Percentiles rank a stretch among this genome's conserved stretches.
Evolutionary conservation across 2,797 vertebrate species (phyloP).

Genomic region (Helarctos malayanus): DNA sequence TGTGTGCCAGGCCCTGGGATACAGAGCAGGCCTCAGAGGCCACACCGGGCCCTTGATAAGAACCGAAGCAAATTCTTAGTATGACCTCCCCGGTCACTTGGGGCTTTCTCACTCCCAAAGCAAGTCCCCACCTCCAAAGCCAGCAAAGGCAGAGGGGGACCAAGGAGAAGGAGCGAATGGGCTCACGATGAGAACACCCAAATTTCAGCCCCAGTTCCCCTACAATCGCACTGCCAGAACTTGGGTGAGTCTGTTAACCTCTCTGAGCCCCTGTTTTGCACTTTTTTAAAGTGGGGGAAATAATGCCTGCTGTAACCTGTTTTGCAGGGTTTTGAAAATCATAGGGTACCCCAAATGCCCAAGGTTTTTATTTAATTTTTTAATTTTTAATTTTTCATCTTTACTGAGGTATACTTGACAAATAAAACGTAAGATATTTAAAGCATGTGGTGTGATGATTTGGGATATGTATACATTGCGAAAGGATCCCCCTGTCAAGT

Average conservation of each 20-base stretch:
- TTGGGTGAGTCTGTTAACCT: not conserved
- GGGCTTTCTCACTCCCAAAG: not conserved
- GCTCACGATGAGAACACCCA: rapidly evolving
- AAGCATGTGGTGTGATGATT: not conserved
- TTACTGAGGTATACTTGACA: not conserved
- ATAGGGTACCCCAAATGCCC: not conserved
- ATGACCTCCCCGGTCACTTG: not conserved
- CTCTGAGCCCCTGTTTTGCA: not conserved
- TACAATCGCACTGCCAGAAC: rapidly evolving
- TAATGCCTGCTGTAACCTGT: not conserved
- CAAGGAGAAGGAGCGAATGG: not conserved
- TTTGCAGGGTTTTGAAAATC: conserved; percentile 27
- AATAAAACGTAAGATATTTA: not conserved
- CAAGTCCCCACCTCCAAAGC: not conserved
- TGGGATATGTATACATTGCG: not conserved
- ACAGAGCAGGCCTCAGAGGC: not conserved
- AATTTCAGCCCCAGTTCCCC: not conserved
- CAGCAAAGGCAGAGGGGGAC: not conserved
- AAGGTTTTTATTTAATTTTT: not conserved
- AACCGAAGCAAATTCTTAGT: not conserved
- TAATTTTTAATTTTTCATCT: not conserved
- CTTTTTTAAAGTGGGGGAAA: not conserved
- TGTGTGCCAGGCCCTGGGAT: not conserved
- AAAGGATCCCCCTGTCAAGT: not conserved
- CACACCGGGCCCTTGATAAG: not conserved